Evolutionary conservation across 1,140 invertebrate species (phyloP), one percentile per base, ranked within the genome.

Genomic region (Drosophila navojoa): DNA sequence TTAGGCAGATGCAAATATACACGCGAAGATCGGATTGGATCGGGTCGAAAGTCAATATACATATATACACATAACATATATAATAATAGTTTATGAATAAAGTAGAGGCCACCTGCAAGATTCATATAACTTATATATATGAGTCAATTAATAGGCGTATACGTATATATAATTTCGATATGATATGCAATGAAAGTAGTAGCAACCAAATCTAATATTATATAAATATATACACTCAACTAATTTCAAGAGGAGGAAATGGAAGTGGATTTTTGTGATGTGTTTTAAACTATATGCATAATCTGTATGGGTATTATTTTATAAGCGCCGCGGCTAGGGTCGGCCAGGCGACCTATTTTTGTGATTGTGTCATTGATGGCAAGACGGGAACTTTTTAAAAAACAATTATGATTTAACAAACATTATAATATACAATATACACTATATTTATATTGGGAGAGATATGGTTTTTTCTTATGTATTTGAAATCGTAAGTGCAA

Each of bases 261-360:
- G 9, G 45, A 52, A 9, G 3, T 38, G 9, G 35, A 57, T 66
- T 77, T 77, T 75, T 77, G 76, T 71, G 79, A 72, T 76, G 32
- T 54, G 59, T 74, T 74, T 74, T 67, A 66, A 73, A 68, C 50
- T 61, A 77, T 53, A 61, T 70, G 71, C 66, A 74, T 76, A 72
- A 69, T 82, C 61, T 77, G 63, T 85, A 85, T 86, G 81, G 81
- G 81, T 85, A 85, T 85, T 84, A 85, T 85, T 84, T 84, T 77
- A 61, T 77, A 85, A 76, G 67, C 58, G 42, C 22, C 11, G 47
- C 44, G 68, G 54, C 60, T 71, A 66, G 69, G 19, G 19, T 22
- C 1, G 19, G 19, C 19, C 19, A 22, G 19, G 69, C 62, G 69
- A 44, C 62, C 62, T 59, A 59, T 47, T 68, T 67, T 68, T 72